Evolutionary conservation across 2,113 vertebrate species (phyloP), one percentile per base, ranked within the genome.

Genomic region (Oostethus manadensis): DNA sequence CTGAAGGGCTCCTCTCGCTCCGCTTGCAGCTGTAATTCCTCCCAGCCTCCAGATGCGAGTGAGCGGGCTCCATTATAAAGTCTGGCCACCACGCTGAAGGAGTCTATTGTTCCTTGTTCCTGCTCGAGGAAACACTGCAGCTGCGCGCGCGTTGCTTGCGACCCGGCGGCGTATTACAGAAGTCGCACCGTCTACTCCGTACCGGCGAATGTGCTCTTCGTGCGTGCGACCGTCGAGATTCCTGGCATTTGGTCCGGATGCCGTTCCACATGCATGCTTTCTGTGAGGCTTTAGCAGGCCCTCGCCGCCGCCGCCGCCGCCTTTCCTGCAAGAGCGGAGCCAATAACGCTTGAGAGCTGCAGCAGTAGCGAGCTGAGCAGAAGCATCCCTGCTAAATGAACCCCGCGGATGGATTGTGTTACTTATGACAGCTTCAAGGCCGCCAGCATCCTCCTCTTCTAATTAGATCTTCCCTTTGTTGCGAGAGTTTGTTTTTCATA

Each of bases 221-320:
- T 48, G 60, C 43, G 51, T 22, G 75, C 62, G 60, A 78, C 73
- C 75, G 84, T 81, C 86, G 67, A 66, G 80, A 89, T 87, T 90
- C 85, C 81, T 83, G 83, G 78, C 77, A 84, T 90, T 90, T 85
- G 88, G 84, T 86, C 70, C 72, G 87, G 81, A 90, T 90, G 81
- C 85, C 83, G 69, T 90, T 90, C 89, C 82, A 87, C 88, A 79
- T 88, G 85, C 77, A 63, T 83, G 83, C 81, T 68, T 63, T 64
- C 59, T 54, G 48, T 65, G 51, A 43, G 66, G 56, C 68, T 81
- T 79, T 81, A 65, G 73, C 64, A 59, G 44, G 6, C 8, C 64
- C 58, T 22, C 63, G 66, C 68, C 8, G 61, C 62, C 71, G 75
- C 76, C 63, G 66, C 68, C 8, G 61, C 62, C 71, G 75, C 76